phyloP scores from a whole-genome alignment of 2,797 vertebrate genomes.

The Notolabrus celidotus region DNA sequence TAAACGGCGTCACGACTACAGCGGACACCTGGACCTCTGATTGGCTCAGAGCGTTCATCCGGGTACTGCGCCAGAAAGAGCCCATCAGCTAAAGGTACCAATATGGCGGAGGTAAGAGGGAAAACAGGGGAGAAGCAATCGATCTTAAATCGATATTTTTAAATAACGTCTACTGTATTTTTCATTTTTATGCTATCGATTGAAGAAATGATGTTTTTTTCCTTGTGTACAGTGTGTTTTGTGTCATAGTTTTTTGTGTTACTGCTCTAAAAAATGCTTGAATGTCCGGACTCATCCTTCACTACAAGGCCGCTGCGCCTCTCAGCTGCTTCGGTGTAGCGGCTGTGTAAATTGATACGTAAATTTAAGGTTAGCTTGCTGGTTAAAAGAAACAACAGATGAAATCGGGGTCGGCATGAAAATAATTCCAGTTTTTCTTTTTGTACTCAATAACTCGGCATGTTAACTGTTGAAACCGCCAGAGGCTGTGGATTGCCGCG shows the following conservation, averaged over 20 bases:
- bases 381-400: slow-evolving; percentile 52
- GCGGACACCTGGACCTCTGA: slow-evolving; percentile 77
- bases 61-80: slow-evolving; percentile 90
- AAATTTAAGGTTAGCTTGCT: slow-evolving; percentile 76
- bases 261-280: slow-evolving; percentile 70
- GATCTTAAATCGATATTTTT: slow-evolving; percentile 83
- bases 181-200: slow-evolving; percentile 65
- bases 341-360: slow-evolving; percentile 84
- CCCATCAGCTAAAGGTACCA: slow-evolving; percentile 94
- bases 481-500: slow-evolving; percentile 42
- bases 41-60: slow-evolving; percentile 92
- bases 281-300: slow-evolving; percentile 79
- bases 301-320: slow-evolving; percentile 85
- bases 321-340: slow-evolving; percentile 82
- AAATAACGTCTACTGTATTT: slow-evolving; percentile 45
- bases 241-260: slow-evolving; percentile 42
- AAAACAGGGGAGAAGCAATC: slow-evolving; percentile 90
- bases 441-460: neutral
- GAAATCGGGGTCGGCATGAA: slow-evolving; percentile 28
- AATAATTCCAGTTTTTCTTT: slow-evolving; percentile 15
- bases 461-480: accelerated
- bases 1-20: slow-evolving; percentile 76
- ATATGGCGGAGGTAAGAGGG: slow-evolving; percentile 99
- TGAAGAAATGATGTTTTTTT: slow-evolving; percentile 60
- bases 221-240: slow-evolving; percentile 47